These are phyloP conservation scores for Aptenodytes forsteri DNA, from an alignment of 2,113 vertebrate genomes.

Conservation along the genomic window DNA sequence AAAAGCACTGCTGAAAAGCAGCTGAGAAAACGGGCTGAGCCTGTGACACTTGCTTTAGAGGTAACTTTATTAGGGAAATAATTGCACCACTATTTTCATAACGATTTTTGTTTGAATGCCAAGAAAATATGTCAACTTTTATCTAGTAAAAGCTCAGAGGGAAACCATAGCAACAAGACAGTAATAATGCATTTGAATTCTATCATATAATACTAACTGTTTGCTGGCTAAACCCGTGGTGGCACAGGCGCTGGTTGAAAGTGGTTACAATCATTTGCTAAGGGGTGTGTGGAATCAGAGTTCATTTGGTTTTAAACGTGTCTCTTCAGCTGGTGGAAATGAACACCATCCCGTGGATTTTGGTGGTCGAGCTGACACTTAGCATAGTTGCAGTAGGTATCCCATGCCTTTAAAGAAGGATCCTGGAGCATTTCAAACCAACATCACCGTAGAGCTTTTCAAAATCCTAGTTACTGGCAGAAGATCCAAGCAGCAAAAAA, in stretches of 20 bases:
- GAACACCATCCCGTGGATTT: fast-evolving
- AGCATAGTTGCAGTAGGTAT: not conserved
- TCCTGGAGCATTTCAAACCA: not conserved
- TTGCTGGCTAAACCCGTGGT: not conserved
- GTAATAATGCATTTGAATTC: not conserved
- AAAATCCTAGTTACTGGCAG: not conserved
- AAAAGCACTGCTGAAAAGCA: not conserved
- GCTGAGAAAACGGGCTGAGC: not conserved
- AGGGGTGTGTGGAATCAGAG: not conserved
- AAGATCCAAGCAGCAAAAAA: not conserved
- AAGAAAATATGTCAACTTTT: not conserved
- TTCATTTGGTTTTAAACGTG: not conserved
- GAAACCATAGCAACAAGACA: not conserved
- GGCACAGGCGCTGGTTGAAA: not conserved
- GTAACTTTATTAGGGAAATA: not conserved
- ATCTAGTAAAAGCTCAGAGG: not conserved
- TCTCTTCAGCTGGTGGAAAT: not conserved
- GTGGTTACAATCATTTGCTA: not conserved
- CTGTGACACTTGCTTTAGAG: not conserved
- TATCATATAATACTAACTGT: not conserved
- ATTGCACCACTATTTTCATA: not conserved
- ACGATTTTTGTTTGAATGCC: not conserved
- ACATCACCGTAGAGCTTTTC: not conserved
- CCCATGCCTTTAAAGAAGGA: not conserved
- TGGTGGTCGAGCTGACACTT: not conserved